phyloP scores from a whole-genome alignment of 2,113 vertebrate genomes.

The Cynoglossus semilaevis region DNA sequence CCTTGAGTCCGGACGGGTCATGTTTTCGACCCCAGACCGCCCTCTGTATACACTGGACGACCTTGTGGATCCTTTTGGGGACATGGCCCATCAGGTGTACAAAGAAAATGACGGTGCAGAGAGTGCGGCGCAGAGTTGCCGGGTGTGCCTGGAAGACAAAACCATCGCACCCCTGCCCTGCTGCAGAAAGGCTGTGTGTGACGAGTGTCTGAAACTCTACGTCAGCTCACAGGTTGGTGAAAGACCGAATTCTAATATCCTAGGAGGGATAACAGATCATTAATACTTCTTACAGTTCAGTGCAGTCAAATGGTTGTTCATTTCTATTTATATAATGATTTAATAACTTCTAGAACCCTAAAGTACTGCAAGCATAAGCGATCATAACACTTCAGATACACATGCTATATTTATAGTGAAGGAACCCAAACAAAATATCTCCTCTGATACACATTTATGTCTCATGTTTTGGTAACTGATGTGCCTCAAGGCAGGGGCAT shows the following conservation, averaged over 20 bases:
- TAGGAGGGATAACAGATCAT: too few relatives aligned
- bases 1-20: constrained; percentile 35
- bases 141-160: constrained; percentile 90
- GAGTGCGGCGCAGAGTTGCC: constrained; percentile 73
- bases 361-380: too few relatives aligned
- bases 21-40: constrained; percentile 69
- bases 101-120: constrained; percentile 12
- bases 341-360: too few relatives aligned
- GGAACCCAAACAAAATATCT: neutral
- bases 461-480: constrained; percentile 16
- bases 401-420: too few relatives aligned
- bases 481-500: neutral
- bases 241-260: neutral
- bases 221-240: constrained; percentile 88
- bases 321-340: too few relatives aligned
- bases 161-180: constrained; percentile 86
- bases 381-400: too few relatives aligned
- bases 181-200: constrained; percentile 93
- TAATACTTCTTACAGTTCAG: too few relatives aligned
- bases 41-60: constrained; percentile 78
- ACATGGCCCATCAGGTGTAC: constrained; percentile 34
- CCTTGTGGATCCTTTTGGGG: constrained; percentile 73
- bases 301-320: too few relatives aligned
- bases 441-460: constrained; percentile 1
- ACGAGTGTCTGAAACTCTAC: constrained; percentile 91